Evolutionary conservation across 2,797 vertebrate species (phyloP), one percentile per base, ranked within the genome.

Genomic region (Sebastes elongatus): DNA sequence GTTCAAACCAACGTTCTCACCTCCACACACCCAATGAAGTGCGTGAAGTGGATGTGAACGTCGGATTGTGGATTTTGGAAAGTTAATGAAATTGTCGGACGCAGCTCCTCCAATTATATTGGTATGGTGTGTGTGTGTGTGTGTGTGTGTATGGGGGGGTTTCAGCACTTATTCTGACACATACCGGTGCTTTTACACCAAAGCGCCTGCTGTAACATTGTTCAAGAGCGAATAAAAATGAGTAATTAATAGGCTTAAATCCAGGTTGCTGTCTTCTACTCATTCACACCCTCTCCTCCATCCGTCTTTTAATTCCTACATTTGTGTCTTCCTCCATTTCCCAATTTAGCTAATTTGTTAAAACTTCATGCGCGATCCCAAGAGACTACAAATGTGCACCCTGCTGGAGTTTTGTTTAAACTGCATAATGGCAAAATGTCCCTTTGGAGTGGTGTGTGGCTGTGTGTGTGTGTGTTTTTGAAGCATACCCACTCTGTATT

Each of bases 281-380:
- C 30, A 3, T 52, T 35, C 7, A 18, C 25, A n/a, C 30, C 13
- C 18, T 30, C 52, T 69, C 25, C 63, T 72, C 27, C 35, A 59
- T 78, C 63, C 74, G 28, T 67, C 59, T 61, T 69, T 72, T 56
- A 63, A 76, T 80, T 74, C 20, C 57, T 71, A 56, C 65, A 20
- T 64, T 62, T 64, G 25, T 23, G 10, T 61, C 49, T 60, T 32
- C 16, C 22, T 33, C 65, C 22, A 60, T 82, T 76, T 68, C 20
- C 53, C 49, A 76, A 32, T 80, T 80, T 63, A 75, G 59, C 52
- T 55, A 27, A 81, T 81, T 85, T 60, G 69, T 71, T 64, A 14
- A 71, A 86, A 69, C 53, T 72, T 71, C 9, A 57, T 25, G n/a
- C 62, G 10, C 56, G 27, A 64, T 83, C 82, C 71, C 59, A 30